Base-by-base conservation (phyloP, 2,797 vertebrate species). In the Acomys russatus region DNA sequence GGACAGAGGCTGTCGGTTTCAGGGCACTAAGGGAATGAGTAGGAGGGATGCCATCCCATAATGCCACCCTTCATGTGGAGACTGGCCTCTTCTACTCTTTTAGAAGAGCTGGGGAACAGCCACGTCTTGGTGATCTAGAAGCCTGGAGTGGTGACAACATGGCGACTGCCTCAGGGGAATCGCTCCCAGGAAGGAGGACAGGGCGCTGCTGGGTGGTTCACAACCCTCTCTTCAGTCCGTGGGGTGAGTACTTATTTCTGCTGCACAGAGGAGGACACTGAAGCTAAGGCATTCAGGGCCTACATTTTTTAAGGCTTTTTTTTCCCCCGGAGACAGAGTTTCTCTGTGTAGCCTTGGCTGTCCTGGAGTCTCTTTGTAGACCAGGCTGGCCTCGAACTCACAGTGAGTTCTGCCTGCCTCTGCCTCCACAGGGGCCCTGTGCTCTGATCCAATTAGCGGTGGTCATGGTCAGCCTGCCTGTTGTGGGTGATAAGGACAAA, bases 31-130 rank as follows among this genome's bases (percentile, higher is more conserved):
- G 74, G 90, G 35, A 87, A 76, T 87, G 33, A 33, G 8, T 5
- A 6, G 8, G 59, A 44, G 1, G n/a, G 23, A 73, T 56, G 35
- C 11, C 0, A 0, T 6, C 23, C 28, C 38, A 6, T 17, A 49
- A 7, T 66, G 70, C 15, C 25, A 54, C 56, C 28, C 12, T 25
- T 17, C 54, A 10, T 6, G 0, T 63, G 68, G 70, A 82, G 33
- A 4, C 51, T 33, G 9, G 68, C 49, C 38, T 51, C 28, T 84
- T 38, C 51, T 77, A 18, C 49, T 9, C 0, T n/a, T 35, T n/a
- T 18, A 14, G 51, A 71, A 84, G 17, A 56, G 25, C 6, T 28
- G 35, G 82, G 38, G 10, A 25, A 5, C 1, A 59, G 22, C 38
- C 49, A 70, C 35, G 15, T 3, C 28, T 38, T 85, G 23, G 22